phyloP scores from a whole-genome alignment of 1,140 invertebrate genomes.

The Laupala kohalensis region DNA sequence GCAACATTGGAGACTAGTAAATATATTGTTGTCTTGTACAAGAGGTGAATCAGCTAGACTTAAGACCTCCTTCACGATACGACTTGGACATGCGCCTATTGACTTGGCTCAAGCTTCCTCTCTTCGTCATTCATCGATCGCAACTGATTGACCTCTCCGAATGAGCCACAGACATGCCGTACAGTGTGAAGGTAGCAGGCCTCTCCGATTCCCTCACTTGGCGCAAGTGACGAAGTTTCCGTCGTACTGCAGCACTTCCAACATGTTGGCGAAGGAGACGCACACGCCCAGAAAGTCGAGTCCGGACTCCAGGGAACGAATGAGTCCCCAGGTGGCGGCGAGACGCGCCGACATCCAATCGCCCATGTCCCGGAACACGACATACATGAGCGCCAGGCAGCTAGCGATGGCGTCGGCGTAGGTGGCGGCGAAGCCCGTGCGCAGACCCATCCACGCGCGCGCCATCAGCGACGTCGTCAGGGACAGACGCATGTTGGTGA shows the following conservation, averaged over 20 bases:
- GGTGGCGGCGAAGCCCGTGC: slow-evolving; percentile 19
- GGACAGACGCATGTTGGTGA: not conserved
- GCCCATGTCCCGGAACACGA: slow-evolving; percentile 28
- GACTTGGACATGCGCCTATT: too few relatives aligned
- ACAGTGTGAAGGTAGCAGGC: too few relatives aligned
- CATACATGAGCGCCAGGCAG: slow-evolving; percentile 32
- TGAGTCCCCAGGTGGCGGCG: slow-evolving; percentile 39
- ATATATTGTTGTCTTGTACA: too few relatives aligned
- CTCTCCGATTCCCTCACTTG: too few relatives aligned
- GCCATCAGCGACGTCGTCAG: slow-evolving; percentile 17
- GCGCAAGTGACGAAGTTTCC: slow-evolving; percentile 4
- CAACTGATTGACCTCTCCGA: too few relatives aligned
- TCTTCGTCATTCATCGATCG: too few relatives aligned
- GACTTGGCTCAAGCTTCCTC: too few relatives aligned
- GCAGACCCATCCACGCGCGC: not conserved
- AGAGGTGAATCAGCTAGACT: too few relatives aligned
- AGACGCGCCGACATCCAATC: slow-evolving; percentile 33
- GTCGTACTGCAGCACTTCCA: slow-evolving; percentile 24
- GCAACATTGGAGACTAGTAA: too few relatives aligned
- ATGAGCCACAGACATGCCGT: too few relatives aligned
- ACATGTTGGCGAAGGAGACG: slow-evolving; percentile 36
- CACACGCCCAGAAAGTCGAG: slow-evolving; percentile 36
- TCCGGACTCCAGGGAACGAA: slow-evolving; percentile 30
- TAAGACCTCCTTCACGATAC: too few relatives aligned
- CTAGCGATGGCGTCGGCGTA: slow-evolving; percentile 32